These are phyloP conservation scores for Eubucco bourcierii DNA, from an alignment of 2,113 vertebrate genomes.

Conservation along the genomic window DNA sequence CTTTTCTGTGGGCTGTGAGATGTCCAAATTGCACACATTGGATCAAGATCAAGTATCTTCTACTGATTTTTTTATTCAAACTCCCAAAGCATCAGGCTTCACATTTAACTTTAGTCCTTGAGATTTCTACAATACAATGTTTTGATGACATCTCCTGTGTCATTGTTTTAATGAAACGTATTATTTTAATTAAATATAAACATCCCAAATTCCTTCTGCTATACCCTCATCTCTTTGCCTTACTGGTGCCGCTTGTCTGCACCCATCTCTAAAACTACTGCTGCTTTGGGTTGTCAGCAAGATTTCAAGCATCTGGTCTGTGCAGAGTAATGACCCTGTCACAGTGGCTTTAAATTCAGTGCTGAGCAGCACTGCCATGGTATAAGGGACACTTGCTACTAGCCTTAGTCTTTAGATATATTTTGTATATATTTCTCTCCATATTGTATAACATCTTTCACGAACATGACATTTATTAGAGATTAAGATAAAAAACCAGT, in stretches of 20 bases:
- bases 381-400: background rate
- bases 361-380: background rate
- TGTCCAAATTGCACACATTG: background rate
- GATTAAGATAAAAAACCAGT: background rate
- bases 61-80: accelerated
- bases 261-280: background rate
- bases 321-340: background rate
- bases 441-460: background rate
- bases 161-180: background rate
- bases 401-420: background rate
- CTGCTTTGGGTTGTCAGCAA: background rate
- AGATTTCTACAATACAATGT: background rate
- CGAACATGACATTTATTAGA: background rate
- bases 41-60: background rate
- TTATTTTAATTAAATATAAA: background rate
- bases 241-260: background rate
- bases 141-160: background rate
- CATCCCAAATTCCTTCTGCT: background rate
- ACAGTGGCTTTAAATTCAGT: background rate
- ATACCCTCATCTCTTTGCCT: background rate
- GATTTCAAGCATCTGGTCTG: background rate
- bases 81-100: background rate
- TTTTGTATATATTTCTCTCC: background rate
- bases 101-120: background rate
- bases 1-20: background rate